Percentiles rank a stretch among this genome's conserved stretches.
phyloP scores from a whole-genome alignment of 2,888 invertebrate species.

The Hetaerina titia region DNA sequence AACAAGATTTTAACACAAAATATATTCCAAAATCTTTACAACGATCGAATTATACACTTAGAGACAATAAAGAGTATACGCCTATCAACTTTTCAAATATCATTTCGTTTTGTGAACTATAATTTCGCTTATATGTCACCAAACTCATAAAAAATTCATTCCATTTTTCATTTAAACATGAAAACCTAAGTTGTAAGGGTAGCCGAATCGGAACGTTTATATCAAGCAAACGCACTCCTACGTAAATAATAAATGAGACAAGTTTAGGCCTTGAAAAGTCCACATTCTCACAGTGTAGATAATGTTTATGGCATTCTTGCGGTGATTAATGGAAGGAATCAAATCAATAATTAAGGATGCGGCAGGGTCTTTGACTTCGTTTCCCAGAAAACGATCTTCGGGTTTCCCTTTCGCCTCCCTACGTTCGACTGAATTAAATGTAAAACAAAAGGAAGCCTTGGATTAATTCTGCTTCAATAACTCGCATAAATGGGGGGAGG shows the following conservation, averaged over 20 bases:
- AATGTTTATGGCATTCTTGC: background rate
- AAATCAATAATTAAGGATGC: slow-evolving; percentile 2
- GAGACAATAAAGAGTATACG: too few relatives aligned
- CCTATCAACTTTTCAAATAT: too few relatives aligned
- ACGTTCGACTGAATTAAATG: background rate
- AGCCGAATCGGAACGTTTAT: background rate
- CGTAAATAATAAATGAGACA: background rate
- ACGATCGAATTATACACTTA: too few relatives aligned
- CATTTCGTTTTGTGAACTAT: background rate
- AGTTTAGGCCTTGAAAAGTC: background rate
- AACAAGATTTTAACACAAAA: too few relatives aligned
- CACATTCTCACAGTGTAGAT: background rate
- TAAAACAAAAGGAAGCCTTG: background rate
- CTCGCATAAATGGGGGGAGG: background rate
- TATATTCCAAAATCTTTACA: too few relatives aligned
- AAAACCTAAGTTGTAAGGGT: background rate
- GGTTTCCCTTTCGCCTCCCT: background rate
- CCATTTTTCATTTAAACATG: background rate
- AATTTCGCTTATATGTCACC: background rate
- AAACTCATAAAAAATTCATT: background rate
- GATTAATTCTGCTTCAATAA: background rate
- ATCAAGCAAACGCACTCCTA: background rate
- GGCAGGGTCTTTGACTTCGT: background rate
- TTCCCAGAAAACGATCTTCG: background rate
- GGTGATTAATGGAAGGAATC: background rate